Evolutionary conservation across 2,888 invertebrate genomes (phyloP), one percentile per base, ranked within the genome.

Genomic region (Thalpophila matura): DNA sequence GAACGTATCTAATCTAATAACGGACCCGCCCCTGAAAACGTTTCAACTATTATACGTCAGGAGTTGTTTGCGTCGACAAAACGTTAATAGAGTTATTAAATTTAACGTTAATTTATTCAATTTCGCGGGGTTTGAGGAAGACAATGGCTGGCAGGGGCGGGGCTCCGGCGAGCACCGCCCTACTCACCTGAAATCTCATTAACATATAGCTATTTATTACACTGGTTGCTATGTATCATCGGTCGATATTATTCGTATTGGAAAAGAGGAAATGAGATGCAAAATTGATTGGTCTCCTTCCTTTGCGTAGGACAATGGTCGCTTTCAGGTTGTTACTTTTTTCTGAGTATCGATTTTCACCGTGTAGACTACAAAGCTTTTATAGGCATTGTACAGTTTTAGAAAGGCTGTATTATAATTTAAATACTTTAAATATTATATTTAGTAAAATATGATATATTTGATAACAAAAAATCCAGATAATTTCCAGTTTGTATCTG

Each of bases 91-190:
- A 91, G 90, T 93, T 94, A 94, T 93, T 93, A 91, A 92, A 93
- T 94, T 94, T 89, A 83, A 75, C 89, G 88, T 89, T 95, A 95
- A 94, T 95, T 94, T 93, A 95, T 95, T 94, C 94, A 92, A 94
- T 95, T 95, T 93, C 72, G 82, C 72, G 70, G 84, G 77, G 84
- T 71, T 77, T 65, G 80, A 74, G 79, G 81, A 82, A 90, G 90
- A 94, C 92, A 94, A 93, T 90, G 91, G 91, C 78, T 82, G 88
- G 74, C 60, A 71, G 83, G 90, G 94, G 93, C 92, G 94, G 92
- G 77, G 91, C 88, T 38, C 69, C 20, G 42, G 16, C 20, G 18
- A 59, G 83, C 85, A 29, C 89, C 92, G 91, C 94, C 92, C 83
- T 74, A 71, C 83, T 86, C 86, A 94, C 94, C 94, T 93, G 94